These are phyloP conservation scores for Drosophila erecta DNA, from an alignment of 1,140 invertebrate genomes.

Conservation along the genomic window DNA sequence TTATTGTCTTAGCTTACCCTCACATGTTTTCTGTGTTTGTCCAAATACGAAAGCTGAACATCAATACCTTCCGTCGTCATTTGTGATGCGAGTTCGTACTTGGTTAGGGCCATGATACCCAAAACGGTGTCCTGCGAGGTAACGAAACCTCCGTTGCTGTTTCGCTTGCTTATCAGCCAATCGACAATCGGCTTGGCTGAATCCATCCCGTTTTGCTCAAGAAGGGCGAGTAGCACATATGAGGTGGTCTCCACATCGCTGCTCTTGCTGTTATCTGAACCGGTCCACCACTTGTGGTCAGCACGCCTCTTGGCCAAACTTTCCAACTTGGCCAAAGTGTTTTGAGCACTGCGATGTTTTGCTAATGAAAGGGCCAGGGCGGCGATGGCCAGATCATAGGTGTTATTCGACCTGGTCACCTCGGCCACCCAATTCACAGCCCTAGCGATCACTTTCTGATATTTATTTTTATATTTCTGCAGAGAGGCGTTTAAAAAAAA, in stretches of 20 bases:
- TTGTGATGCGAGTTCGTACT: conserved; percentile 85
- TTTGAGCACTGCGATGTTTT: conserved; percentile 85
- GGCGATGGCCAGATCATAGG: conserved; percentile 91
- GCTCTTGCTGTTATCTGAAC: conserved; percentile 85
- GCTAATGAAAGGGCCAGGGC: conserved; percentile 91
- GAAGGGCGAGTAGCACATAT: conserved; percentile 88
- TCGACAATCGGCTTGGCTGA: conserved; percentile 86
- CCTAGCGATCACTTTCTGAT: conserved; percentile 89
- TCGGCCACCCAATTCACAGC: too few species aligned
- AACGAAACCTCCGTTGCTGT: conserved; percentile 90
- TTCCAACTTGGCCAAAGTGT: conserved; percentile 46
- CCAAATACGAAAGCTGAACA: conserved; percentile 22
- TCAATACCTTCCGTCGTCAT: conserved; percentile 38
- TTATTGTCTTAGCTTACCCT: conserved; percentile 80
- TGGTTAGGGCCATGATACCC: conserved; percentile 88
- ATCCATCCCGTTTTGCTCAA: conserved; percentile 86
- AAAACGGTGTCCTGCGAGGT: conserved; percentile 90
- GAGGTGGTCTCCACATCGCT: conserved; percentile 91
- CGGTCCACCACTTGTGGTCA: conserved; percentile 71
- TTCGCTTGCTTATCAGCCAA: conserved; percentile 91
- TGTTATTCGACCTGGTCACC: conserved; percentile 88
- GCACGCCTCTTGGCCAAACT: conserved; percentile 43
- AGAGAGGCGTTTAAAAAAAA: conserved; percentile 1
- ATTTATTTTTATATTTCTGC: conserved; percentile 84
- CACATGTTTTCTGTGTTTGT: conserved; percentile 66